Percentiles rank a stretch among this genome's conserved stretches.
Conservation (phyloP, 2,113 vertebrate genomes). For the Patagioenas fasciata region DNA sequence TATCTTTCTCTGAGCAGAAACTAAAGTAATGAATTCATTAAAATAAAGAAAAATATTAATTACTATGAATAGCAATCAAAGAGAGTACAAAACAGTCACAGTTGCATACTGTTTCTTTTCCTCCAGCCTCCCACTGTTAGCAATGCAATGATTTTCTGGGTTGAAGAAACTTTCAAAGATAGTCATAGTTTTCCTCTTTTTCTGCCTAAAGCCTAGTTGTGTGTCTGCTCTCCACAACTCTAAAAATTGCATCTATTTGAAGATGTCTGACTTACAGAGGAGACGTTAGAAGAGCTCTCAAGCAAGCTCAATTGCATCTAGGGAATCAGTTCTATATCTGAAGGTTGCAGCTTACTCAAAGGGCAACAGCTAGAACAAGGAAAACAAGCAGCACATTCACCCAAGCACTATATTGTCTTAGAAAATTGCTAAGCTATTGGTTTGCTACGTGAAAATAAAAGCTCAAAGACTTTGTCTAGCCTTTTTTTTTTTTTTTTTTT, state of each 20-base stretch:
- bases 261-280: not conserved
- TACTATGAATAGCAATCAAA: not conserved
- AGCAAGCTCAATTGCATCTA: not conserved
- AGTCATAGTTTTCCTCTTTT: not conserved
- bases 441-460: not conserved
- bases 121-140: not conserved
- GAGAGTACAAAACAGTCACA: not conserved
- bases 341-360: not conserved
- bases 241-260: not conserved
- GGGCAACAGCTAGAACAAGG: not conserved
- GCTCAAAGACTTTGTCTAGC: not conserved
- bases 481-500: not conserved
- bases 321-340: not conserved
- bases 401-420: not conserved
- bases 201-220: not conserved
- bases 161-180: not conserved
- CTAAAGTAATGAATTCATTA: not conserved
- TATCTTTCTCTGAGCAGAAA: not conserved
- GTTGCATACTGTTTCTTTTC: accelerated
- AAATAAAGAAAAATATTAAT: not conserved
- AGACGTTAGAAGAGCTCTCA: not conserved
- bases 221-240: not conserved
- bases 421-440: not conserved
- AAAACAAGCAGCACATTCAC: not conserved
- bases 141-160: not conserved